phyloP scores from a whole-genome alignment of 2,113 vertebrate species.

The Oreochromis tanganicae region DNA sequence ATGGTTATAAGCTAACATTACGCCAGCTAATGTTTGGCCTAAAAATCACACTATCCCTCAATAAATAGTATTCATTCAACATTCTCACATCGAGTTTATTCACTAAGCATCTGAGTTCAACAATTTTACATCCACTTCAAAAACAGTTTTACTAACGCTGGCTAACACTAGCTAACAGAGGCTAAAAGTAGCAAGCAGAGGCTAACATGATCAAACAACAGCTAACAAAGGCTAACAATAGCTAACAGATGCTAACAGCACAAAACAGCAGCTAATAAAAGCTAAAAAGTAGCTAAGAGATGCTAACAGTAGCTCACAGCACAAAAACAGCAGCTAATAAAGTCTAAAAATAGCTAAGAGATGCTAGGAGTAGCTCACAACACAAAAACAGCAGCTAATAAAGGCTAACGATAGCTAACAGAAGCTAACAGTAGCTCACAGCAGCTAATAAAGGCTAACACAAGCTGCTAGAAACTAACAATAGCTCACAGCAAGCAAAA shows the following conservation, averaged over 20 bases:
- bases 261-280: not conserved
- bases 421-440: not conserved
- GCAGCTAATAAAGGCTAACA: not conserved
- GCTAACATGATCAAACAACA: not conserved
- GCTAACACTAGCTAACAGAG: not conserved
- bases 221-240: not conserved
- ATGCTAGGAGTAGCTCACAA: not conserved
- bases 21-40: not conserved
- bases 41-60: not conserved
- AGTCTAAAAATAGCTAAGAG: rapidly evolving
- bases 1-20: not conserved
- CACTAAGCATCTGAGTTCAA: not conserved
- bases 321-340: not conserved
- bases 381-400: not conserved
- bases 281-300: not conserved
- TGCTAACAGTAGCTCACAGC: rapidly evolving
- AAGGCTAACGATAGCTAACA: rapidly evolving
- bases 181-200: not conserved
- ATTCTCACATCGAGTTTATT: not conserved
- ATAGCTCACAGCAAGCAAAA: too few relatives aligned
- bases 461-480: not conserved
- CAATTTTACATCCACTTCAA: not conserved
- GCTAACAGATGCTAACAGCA: not conserved
- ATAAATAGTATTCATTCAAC: not conserved
- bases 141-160: not conserved